Percentiles rank a stretch among this genome's conserved stretches.
phyloP scores from a whole-genome alignment of 2,888 invertebrate genomes.

The Drosophila mimetica region DNA sequence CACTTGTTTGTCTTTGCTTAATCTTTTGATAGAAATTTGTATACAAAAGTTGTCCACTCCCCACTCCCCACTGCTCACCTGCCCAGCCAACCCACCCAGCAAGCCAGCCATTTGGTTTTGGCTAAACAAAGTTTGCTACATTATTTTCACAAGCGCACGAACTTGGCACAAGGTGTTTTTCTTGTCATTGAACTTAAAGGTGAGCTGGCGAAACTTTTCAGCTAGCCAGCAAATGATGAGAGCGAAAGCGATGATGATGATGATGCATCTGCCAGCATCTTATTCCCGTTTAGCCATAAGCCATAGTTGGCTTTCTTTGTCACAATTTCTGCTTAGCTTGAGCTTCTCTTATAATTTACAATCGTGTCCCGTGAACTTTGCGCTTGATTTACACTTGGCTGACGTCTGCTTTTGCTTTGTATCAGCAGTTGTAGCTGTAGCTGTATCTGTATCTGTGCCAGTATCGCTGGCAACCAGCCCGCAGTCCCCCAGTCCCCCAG shows the following conservation, averaged over 20 bases:
- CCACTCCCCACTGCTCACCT: slow-evolving; percentile 8
- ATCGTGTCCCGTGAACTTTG: slow-evolving; percentile 66
- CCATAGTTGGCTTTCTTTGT: slow-evolving; percentile 41
- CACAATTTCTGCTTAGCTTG: slow-evolving; percentile 62
- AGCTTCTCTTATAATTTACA: slow-evolving; percentile 73
- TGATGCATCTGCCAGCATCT: slow-evolving; percentile 19
- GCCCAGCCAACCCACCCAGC: too few species aligned
- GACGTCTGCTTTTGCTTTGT: slow-evolving; percentile 72
- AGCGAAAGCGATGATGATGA: slow-evolving; percentile 30
- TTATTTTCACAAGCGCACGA: slow-evolving; percentile 72
- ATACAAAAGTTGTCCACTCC: slow-evolving; percentile 65
- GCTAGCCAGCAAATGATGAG: slow-evolving; percentile 30
- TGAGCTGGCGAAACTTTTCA: slow-evolving; percentile 52
- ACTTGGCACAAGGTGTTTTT: slow-evolving; percentile 68
- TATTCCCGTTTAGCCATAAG: slow-evolving; percentile 21
- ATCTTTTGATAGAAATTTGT: slow-evolving; percentile 81
- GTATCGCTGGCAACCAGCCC: slow-evolving; percentile 17
- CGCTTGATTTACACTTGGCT: slow-evolving; percentile 75
- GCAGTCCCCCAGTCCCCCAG: neutral
- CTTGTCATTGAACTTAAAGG: slow-evolving; percentile 66
- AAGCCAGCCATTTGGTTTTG: slow-evolving; percentile 38
- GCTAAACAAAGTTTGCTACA: slow-evolving; percentile 70
- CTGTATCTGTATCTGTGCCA: slow-evolving; percentile 35
- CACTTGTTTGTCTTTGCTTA: slow-evolving; percentile 77
- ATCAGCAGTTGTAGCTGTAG: slow-evolving; percentile 35